Evolutionary conservation across 2,113 vertebrate species (phyloP), one percentile per base, ranked within the genome.

Genomic region (Ellobius talpinus): DNA sequence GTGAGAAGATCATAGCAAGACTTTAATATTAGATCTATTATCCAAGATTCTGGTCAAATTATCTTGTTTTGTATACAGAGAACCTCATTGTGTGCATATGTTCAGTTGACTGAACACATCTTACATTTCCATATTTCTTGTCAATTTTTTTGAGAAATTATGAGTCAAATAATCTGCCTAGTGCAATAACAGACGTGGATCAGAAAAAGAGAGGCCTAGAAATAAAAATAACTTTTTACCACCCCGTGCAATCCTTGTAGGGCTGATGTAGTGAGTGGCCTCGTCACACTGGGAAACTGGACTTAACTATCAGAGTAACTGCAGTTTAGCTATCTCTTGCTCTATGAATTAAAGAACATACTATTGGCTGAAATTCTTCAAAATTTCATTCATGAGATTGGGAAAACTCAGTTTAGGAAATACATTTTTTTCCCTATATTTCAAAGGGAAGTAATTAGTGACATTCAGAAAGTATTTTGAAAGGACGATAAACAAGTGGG

Each of bases 391-490:
- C 92, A 79, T 90, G 21, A 87, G 9, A 68, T 87, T 6, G 74
- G 26, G 87, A 70, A 74, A 94, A 74, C 12, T 4, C 29, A 76
- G 10, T 33, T 90, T 11, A 78, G 33, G 23, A 81, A 61, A 84
- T 29, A 31, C 19, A 58, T 82, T 29, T 84, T 82, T 84, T 31
- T 5, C 24, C 2, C 24, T 84, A 29, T 29, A 84, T 29, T 84
- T 63, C 55, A 84, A 61, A 63, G 23, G 23, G 4, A 63, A 63
- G 29, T n/a, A 55, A 81, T 58, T 72, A 92, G 7, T 92, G 58
- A 94, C 19, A 89, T 61, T 63, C 3, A 93, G 72, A 95, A 97
- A 95, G 68, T 65, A 76, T 76, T 74, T 90, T 66, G 73, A 89
- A 95, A 89, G 17, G 66, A 61, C 36, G 90, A 17, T 79, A 50